These are phyloP conservation scores for Murina feae DNA, from an alignment of 2,113 vertebrate genomes.

Conservation along the genomic window DNA sequence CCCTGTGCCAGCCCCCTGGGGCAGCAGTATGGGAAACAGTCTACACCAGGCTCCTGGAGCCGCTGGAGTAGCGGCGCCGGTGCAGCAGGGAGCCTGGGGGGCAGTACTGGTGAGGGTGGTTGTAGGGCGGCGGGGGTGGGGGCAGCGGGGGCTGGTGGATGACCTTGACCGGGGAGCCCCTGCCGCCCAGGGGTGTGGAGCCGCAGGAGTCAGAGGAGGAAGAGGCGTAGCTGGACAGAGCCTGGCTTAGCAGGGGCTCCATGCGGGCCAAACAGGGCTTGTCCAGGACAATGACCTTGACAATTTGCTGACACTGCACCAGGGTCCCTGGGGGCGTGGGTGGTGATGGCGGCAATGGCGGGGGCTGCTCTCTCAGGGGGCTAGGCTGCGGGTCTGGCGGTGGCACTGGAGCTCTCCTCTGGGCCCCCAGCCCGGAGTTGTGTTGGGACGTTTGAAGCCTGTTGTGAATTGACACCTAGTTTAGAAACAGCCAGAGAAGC, in stretches of 20 bases:
- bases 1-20: background rate
- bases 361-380: slow-evolving; percentile 85
- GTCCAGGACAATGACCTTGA: slow-evolving; percentile 99
- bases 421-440: slow-evolving; percentile 89
- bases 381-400: slow-evolving; percentile 88
- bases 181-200: slow-evolving; percentile 87
- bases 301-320: slow-evolving; percentile 99
- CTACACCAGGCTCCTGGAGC: slow-evolving; percentile 95
- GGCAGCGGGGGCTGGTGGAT: slow-evolving; percentile 92
- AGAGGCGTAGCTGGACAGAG: slow-evolving; percentile 91
- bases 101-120: slow-evolving; percentile 96
- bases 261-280: slow-evolving; percentile 93
- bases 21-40: background rate
- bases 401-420: slow-evolving; percentile 84
- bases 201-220: slow-evolving; percentile 91
- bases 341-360: slow-evolving; percentile 82
- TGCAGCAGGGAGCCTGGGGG: slow-evolving; percentile 93
- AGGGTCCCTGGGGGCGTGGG: slow-evolving; percentile 92
- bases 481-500: slow-evolving; percentile 99
- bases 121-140: slow-evolving; percentile 95
- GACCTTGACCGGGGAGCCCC: slow-evolving; percentile 84
- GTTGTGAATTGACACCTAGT: slow-evolving; percentile 99
- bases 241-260: slow-evolving; percentile 95
- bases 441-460: slow-evolving; percentile 99
- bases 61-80: slow-evolving; percentile 93